Conservation (phyloP, 2,113 vertebrate species). For the Bagarius yarrelli region DNA sequence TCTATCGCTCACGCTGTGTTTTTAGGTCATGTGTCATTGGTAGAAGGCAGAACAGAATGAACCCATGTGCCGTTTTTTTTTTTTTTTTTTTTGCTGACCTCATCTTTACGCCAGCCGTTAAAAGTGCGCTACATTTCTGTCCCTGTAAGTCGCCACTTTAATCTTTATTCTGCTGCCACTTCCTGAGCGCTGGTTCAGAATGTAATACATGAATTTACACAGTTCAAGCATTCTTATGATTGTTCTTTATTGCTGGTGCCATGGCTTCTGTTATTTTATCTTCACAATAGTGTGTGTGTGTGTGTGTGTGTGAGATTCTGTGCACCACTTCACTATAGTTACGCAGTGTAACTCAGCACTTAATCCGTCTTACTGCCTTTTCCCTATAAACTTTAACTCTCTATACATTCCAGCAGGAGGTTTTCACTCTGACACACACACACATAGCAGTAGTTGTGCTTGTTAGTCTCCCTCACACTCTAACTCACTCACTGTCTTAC, state of each 20-base stretch:
- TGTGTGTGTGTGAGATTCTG: conserved; percentile 22
- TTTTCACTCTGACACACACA: conserved; percentile 60
- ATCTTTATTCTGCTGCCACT: not conserved
- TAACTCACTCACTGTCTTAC: no score
- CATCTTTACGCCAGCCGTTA: no score
- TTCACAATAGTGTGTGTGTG: not conserved
- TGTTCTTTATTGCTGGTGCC: not conserved
- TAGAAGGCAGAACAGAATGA: no score
- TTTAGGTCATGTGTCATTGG: no score
- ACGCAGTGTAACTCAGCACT: not conserved
- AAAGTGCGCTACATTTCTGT: not conserved
- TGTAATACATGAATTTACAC: not conserved
- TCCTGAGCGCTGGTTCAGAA: not conserved
- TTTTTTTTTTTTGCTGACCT: no score
- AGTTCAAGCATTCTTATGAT: not conserved
- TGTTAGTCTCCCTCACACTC: no score
- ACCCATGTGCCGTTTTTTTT: no score
- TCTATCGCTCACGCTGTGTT: no score
- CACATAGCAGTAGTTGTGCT: no score
- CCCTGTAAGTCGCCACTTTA: not conserved
- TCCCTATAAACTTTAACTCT: conserved; percentile 64
- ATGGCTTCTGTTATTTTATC: not conserved
- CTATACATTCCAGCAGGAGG: conserved; percentile 74
- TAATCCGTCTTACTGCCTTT: conserved; percentile 58
- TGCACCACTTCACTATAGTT: conserved; percentile 15